Conservation (phyloP, 2,113 vertebrate genomes). For the Tupaia tana region DNA sequence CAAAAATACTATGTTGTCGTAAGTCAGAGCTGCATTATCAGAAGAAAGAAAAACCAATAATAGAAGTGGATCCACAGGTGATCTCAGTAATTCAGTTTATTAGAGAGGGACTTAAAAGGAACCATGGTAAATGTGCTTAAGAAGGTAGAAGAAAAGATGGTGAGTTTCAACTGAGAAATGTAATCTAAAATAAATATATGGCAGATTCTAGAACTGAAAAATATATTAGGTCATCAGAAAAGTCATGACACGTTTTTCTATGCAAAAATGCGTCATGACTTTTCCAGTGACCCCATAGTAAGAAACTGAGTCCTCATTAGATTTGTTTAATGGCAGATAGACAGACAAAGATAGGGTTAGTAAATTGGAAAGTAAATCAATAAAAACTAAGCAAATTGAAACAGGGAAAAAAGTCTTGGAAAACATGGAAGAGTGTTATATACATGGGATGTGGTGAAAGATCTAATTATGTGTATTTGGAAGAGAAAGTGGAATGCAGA, state of each 20-base stretch:
- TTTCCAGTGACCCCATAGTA: neutral
- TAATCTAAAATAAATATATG: neutral
- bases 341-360: neutral
- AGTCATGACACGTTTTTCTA: too few relatives aligned
- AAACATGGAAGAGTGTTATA: neutral
- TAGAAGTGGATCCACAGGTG: neutral
- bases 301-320: neutral
- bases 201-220: neutral
- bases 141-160: neutral
- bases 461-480: neutral
- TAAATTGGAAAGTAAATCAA: neutral
- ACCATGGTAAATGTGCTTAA: neutral
- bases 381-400: neutral
- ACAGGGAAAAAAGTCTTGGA: neutral
- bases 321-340: neutral
- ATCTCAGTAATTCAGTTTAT: neutral
- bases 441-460: neutral
- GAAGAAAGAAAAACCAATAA: neutral
- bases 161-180: conserved; percentile 29
- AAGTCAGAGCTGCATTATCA: neutral
- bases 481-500: neutral
- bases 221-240: too few relatives aligned
- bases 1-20: neutral
- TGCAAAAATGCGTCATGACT: too few relatives aligned
- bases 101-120: neutral